These are phyloP conservation scores for Sesia bembeciformis DNA, from an alignment of 2,888 invertebrate species.

Conservation along the genomic window DNA sequence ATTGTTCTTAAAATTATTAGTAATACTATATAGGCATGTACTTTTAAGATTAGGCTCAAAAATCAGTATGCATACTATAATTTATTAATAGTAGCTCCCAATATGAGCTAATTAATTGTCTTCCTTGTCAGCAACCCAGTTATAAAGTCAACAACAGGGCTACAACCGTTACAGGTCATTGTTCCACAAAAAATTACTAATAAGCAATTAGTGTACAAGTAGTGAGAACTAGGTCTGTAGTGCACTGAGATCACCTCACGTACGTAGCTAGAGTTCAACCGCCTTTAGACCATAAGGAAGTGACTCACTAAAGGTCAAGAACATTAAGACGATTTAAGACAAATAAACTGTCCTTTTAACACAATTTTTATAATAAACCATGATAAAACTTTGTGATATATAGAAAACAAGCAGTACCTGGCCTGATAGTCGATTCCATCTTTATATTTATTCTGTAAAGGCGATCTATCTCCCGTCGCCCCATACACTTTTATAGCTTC, in stretches of 20 bases:
- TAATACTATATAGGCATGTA: too few species aligned
- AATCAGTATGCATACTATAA: too few species aligned
- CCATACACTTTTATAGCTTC: conserved; percentile 89
- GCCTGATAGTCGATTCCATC: conserved; percentile 57
- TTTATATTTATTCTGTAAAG: conserved; percentile 71
- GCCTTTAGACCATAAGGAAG: conserved; percentile 49
- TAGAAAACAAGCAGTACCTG: conserved; percentile 30
- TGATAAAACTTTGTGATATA: background rate
- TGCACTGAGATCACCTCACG: conserved; percentile 19
- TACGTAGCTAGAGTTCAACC: conserved; percentile 23
- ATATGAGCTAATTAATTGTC: too few species aligned
- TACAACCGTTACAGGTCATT: conserved; percentile 8
- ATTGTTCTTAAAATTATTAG: too few species aligned
- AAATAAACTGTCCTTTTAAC: conserved; percentile 15
- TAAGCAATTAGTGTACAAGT: conserved; percentile 24
- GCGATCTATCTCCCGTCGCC: conserved; percentile 81
- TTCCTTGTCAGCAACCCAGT: too few species aligned
- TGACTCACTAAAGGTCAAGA: conserved; percentile 55
- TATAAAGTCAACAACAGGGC: too few species aligned
- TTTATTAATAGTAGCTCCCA: too few species aligned
- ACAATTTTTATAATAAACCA: background rate
- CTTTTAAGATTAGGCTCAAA: too few species aligned
- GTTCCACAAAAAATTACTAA: conserved; percentile 14
- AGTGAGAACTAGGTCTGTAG: conserved; percentile 17
- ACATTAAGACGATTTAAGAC: conserved; percentile 21